Evolutionary conservation across 2,888 invertebrate genomes (phyloP), one percentile per base, ranked within the genome.

Genomic region (Eupeodes latifasciatus): DNA sequence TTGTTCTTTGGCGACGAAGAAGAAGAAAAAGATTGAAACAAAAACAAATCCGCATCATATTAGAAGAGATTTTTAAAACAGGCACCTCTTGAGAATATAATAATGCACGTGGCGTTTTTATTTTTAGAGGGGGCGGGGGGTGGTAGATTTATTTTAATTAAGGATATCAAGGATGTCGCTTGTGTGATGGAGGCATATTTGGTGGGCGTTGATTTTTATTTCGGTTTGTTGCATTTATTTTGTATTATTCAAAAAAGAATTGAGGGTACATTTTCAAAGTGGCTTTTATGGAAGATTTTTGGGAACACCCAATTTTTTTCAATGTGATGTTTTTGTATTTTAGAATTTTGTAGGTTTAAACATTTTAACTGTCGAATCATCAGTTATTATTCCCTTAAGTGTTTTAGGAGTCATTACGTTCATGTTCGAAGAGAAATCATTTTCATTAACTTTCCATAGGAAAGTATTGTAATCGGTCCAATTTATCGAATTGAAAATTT

Each of bases 61-160:
- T 59, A 1, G 34, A 59, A 5, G 57, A 34, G 12, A 59, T 59
- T 59, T 59, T 10, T 5, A 12, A 12, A 7, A 40, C 40, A 7
- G 40, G 40, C 40, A 5, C 5, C 57, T 34, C 59, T 59, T 5
- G 59, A 59, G 59, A 59, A 36, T 47, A 36, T 47, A 12, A 55
- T 2, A 47, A 49, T 49, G 64, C 66, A 66, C 66, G 66, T 49
- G 49, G 19, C 44, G n/a, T 40, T 53, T n/a, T 40, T 40, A 3
- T 40, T 40, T 40, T 27, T 19, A 19, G 27, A 27, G 3, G 27
- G 27, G 27, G 2, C 6, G 40, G 40, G 11, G 16, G 44, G 2
- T 27, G 27, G 27, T 27, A 3, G 14, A 36, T 74, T 49, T 59
- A 64, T 67, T 59, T 77, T 66, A 80, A 80, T 80, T 66, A 77